phyloP scores from a whole-genome alignment of 2,888 invertebrate species.

The Patella ulyssiponensis region DNA sequence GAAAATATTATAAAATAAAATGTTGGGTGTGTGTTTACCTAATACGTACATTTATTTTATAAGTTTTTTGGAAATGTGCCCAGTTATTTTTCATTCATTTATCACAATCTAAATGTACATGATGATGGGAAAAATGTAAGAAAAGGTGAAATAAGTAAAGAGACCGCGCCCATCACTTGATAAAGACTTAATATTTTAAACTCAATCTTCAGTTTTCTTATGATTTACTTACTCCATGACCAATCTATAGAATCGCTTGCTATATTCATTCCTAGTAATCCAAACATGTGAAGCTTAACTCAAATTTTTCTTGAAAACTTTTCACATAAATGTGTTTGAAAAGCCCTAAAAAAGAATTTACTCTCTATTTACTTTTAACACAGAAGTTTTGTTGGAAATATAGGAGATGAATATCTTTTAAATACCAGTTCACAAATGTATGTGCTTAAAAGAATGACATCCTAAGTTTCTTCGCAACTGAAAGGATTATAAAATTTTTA shows the following conservation, averaged over 20 bases:
- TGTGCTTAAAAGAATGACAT: not conserved
- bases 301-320: not conserved
- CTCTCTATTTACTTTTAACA: not conserved
- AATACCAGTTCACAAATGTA: not conserved
- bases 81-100: constrained; percentile 11
- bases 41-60: not conserved
- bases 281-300: no score
- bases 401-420: not conserved
- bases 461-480: no score
- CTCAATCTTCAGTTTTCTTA: no score
- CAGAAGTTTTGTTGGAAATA: constrained; percentile 3
- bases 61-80: constrained; percentile 3
- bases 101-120: not conserved
- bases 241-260: no score
- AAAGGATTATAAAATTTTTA: no score
- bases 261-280: no score
- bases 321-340: not conserved
- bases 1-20: not conserved
- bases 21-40: constrained; percentile 7
- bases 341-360: constrained; percentile 1
- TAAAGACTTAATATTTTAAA: no score
- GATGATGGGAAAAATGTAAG: not conserved
- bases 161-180: not conserved
- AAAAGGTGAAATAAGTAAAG: constrained; percentile 6
- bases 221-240: no score